Evolutionary conservation across 2,797 vertebrate genomes (phyloP), one percentile per base, ranked within the genome.

Genomic region (Aphelocoma californica): DNA sequence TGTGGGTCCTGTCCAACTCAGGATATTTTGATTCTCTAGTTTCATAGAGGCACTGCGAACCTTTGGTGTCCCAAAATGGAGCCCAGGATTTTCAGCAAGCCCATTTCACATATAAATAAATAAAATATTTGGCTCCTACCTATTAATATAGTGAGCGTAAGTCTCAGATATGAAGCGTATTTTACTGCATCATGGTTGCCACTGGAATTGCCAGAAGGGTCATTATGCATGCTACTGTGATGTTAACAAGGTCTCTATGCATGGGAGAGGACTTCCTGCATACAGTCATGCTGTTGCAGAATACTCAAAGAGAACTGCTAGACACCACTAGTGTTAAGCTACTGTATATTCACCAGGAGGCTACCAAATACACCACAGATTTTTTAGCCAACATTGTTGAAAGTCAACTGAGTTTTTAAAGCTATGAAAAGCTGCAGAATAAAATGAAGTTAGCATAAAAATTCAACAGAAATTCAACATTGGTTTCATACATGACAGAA

Each of bases 261-360:
- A n/a, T 4, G 23, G 31, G 51, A 54, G 56, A 50, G 32, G 14
- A 9, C 29, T 29, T 71, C 28, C 38, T 42, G 38, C 62, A 60
- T 29, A 40, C 20, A 0, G 0, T 4, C 19, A 26, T 0, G 6
- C n/a, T 32, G 13, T 1, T 47, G 18, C 5, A 2, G n/a, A 66
- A 44, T 3, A 48, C 15, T 29, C 34, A 42, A 51, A 78, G 48
- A 9, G 71, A 86, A 32, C 29, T 47, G 56, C 36, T 65, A 28
- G 62, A 45, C 4, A 3, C 23, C 2, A 2, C 31, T 23, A 5
- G 19, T 28, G 32, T 65, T 53, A 50, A 44, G 9, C 31, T 69
- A 18, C 7, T 28, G 12, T 3, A 14, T 18, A 31, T 24, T 69
- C 45, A 34, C 18, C 38, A 57, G 40, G 58, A 81, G 38, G 42